These are phyloP conservation scores for Melieria omissa DNA, from an alignment of 2,888 invertebrate species.

Conservation along the genomic window DNA sequence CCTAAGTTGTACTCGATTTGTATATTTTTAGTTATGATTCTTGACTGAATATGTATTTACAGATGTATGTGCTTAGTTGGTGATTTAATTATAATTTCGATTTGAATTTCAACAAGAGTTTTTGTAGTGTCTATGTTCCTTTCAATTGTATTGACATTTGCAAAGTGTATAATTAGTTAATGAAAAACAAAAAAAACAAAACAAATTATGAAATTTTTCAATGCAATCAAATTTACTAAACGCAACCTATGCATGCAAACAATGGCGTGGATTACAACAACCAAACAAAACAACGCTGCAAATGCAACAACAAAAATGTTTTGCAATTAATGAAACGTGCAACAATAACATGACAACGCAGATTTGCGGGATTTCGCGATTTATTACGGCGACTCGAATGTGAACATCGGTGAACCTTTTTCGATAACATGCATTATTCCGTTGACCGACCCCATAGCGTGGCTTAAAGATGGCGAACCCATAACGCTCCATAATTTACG, in stretches of 20 bases:
- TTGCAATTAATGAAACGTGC: background rate
- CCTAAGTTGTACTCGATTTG: background rate
- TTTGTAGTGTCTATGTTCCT: too few species aligned
- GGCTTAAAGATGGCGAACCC: conserved; percentile 64
- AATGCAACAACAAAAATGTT: conserved; percentile 14
- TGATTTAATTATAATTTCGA: background rate
- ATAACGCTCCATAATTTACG: conserved; percentile 65
- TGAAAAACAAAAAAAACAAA: too few species aligned
- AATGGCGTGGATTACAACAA: conserved; percentile 33
- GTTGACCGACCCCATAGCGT: conserved; percentile 63
- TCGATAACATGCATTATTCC: conserved; percentile 65
- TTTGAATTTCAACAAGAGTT: too few species aligned
- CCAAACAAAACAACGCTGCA: conserved; percentile 20
- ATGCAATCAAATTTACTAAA: conserved; percentile 27
- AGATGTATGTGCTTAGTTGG: background rate
- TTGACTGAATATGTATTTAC: background rate
- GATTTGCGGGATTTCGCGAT: conserved; percentile 57
- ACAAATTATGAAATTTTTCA: background rate
- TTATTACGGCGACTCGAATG: conserved; percentile 64
- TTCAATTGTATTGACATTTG: too few species aligned
- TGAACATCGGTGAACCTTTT: conserved; percentile 64
- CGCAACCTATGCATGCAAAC: conserved; percentile 33
- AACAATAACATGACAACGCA: conserved; percentile 49
- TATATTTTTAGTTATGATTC: background rate
- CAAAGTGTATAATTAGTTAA: too few species aligned